phyloP scores from a whole-genome alignment of 2,888 invertebrate genomes.

The Caenorhabditis drosophilae region DNA sequence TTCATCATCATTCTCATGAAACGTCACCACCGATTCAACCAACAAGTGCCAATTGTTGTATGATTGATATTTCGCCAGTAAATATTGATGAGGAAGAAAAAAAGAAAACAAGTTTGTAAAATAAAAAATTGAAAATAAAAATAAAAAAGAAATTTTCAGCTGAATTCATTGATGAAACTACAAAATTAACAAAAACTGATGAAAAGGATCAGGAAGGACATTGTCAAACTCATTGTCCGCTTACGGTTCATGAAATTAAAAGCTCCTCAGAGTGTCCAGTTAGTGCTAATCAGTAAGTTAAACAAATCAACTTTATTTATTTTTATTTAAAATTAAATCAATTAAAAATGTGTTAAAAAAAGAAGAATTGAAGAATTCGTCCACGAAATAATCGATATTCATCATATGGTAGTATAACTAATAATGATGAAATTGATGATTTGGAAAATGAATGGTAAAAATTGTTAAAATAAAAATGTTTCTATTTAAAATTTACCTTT shows the following conservation, averaged over 20 bases:
- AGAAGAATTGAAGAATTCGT: background rate
- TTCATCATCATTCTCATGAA: slow-evolving; percentile 29
- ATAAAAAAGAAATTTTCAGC: background rate
- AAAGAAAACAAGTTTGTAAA: too few species aligned
- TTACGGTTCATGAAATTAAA: slow-evolving; percentile 48
- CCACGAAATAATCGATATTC: slow-evolving; percentile 11
- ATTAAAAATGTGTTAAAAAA: background rate
- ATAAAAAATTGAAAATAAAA: too few species aligned
- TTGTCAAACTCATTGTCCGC: slow-evolving; percentile 56
- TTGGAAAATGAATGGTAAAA: slow-evolving; percentile 20
- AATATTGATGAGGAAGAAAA: slow-evolving; percentile 2
- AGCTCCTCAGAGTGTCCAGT: slow-evolving; percentile 42
- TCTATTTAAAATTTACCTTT: too few species aligned
- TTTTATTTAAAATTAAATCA: background rate
- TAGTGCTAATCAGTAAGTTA: slow-evolving; percentile 43
- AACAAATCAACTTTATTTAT: background rate
- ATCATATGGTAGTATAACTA: slow-evolving; percentile 26
- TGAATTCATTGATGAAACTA: slow-evolving; percentile 8
- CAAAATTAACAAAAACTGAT: slow-evolving; percentile 15
- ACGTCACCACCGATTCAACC: slow-evolving; percentile 8
- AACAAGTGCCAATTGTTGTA: slow-evolving; percentile 31
- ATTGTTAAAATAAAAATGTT: too few species aligned
- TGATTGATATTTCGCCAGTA: slow-evolving; percentile 18
- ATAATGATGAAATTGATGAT: slow-evolving; percentile 10
- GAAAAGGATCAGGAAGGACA: slow-evolving; percentile 42